These are phyloP conservation scores for Actinia equina DNA, from an alignment of 64 coral and sea anemone genomes.

Conservation along the genomic window DNA sequence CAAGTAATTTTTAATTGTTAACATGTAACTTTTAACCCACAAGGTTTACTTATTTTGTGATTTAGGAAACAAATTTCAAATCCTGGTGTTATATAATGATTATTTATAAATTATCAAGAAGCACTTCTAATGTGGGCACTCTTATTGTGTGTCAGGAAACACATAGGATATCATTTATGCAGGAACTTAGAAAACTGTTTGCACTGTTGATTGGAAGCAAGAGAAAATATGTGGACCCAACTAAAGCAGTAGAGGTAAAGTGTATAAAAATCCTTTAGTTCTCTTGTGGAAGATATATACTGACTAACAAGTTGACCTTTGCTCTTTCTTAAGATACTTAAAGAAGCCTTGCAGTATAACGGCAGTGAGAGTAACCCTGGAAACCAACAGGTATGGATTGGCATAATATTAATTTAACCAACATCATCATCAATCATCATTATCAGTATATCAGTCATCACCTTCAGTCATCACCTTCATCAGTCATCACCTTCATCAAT, in stretches of 20 bases:
- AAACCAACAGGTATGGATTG: conserved; percentile 72
- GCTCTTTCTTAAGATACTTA: conserved; percentile 55
- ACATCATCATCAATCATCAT: too few relatives aligned
- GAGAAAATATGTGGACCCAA: conserved; percentile 90
- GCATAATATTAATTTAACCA: too few relatives aligned
- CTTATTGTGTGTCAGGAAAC: conserved; percentile 37
- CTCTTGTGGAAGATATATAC: background rate
- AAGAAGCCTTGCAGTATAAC: conserved; percentile 86
- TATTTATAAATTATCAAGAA: too few relatives aligned
- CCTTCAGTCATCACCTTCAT: too few relatives aligned
- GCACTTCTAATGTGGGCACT: background rate
- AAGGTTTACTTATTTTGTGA: too few relatives aligned
- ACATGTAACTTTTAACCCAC: too few relatives aligned
- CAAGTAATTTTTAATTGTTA: too few relatives aligned
- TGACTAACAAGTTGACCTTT: background rate
- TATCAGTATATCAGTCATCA: too few relatives aligned
- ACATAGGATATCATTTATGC: conserved; percentile 51
- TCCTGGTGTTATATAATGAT: background rate
- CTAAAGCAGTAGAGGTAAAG: conserved; percentile 74
- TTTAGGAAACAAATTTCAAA: too few relatives aligned
- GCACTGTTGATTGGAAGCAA: conserved; percentile 80
- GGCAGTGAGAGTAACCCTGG: conserved; percentile 91
- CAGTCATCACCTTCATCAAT: too few relatives aligned
- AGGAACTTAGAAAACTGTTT: conserved; percentile 71
- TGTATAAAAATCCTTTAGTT: background rate